Evolutionary conservation across 2,888 invertebrate species (phyloP).

Genomic region (Oligia latruncula): DNA sequence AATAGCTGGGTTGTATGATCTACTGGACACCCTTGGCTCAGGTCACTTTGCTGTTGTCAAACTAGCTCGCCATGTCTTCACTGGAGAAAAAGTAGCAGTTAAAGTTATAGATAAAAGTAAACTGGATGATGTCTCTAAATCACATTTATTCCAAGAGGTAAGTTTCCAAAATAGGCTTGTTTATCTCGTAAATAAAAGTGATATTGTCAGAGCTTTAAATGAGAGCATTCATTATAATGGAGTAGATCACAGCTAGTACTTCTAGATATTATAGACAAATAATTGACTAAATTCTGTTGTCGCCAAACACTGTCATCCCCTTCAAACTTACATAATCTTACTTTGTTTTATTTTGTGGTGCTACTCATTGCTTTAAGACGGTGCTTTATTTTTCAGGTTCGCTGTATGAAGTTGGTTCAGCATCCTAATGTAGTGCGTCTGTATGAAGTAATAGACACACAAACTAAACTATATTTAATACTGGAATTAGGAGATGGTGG

Average conservation of each 20-base stretch:
- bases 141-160: slow-evolving; percentile 99
- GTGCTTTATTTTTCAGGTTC: slow-evolving; percentile 90
- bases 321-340: not conserved
- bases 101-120: slow-evolving; percentile 99
- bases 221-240: too few relatives aligned
- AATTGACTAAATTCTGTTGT: not conserved
- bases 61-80: slow-evolving; percentile 99
- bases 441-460: slow-evolving; percentile 99
- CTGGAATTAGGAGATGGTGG: slow-evolving; percentile 99
- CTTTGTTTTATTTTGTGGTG: not conserved
- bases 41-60: slow-evolving; percentile 99
- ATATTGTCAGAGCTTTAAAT: not conserved
- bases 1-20: slow-evolving; percentile 99
- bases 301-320: not conserved
- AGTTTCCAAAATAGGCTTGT: slow-evolving; percentile 52
- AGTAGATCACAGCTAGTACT: too few relatives aligned
- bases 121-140: slow-evolving; percentile 98
- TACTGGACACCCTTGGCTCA: slow-evolving; percentile 98
- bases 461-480: slow-evolving; percentile 98
- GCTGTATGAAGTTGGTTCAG: slow-evolving; percentile 99
- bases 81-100: slow-evolving; percentile 99
- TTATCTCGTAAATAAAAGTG: too few relatives aligned
- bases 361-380: not conserved
- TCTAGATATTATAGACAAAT: not conserved
- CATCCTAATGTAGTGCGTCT: slow-evolving; percentile 99